phyloP scores from a whole-genome alignment of 2,797 vertebrate species.

The Chaetodon trifasciatus region DNA sequence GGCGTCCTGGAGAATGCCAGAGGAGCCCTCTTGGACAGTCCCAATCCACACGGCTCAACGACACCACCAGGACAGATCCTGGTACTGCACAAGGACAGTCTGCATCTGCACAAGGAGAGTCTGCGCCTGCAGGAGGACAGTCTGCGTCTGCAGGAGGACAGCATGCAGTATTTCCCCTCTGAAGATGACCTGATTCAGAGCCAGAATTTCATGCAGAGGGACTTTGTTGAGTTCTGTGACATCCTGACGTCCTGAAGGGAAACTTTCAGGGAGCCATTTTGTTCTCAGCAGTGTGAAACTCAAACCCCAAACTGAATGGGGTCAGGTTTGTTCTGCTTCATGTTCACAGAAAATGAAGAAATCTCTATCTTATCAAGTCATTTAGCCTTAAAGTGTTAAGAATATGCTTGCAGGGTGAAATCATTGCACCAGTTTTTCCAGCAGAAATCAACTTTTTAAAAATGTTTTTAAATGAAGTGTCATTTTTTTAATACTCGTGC shows the following conservation, averaged over 20 bases:
- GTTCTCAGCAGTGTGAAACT: conserved; percentile 35
- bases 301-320: conserved; percentile 33
- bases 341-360: conserved; percentile 24
- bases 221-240: conserved; percentile 91
- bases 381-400: conserved; percentile 46
- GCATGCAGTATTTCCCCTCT: conserved; percentile 91
- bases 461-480: conserved; percentile 10
- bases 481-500: not conserved
- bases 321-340: conserved; percentile 67
- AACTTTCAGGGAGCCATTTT: conserved; percentile 58
- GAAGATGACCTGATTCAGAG: conserved; percentile 90
- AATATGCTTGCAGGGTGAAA: conserved; percentile 23
- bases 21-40: conserved; percentile 87
- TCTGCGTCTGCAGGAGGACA: conserved; percentile 83
- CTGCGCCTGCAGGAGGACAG: conserved; percentile 82
- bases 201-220: conserved; percentile 91
- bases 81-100: conserved; percentile 54
- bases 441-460: conserved; percentile 13
- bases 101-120: conserved; percentile 33
- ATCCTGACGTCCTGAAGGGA: conserved; percentile 72
- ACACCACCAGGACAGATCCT: conserved; percentile 38
- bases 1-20: conserved; percentile 91
- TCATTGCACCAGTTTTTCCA: conserved; percentile 16
- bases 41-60: conserved; percentile 39
- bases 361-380: conserved; percentile 12